Base-by-base conservation (phyloP, 2,888 invertebrate genomes). In the Parelbella ahira region DNA sequence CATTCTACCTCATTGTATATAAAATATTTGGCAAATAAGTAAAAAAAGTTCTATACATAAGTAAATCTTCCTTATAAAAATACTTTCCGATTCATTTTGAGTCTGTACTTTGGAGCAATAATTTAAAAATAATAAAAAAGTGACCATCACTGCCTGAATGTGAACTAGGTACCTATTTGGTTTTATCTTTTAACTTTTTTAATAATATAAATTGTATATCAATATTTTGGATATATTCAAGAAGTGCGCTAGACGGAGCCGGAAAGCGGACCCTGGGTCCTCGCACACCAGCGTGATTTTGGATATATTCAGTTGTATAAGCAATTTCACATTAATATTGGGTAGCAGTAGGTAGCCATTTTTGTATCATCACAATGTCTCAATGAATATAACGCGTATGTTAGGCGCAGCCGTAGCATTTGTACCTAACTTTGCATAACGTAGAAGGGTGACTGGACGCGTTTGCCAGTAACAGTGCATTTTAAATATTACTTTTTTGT, bases 1-100 rank as follows among this genome's bases (percentile, higher is more conserved):
- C 60, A 65, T 76, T 80, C 86, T 87, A 84, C 86, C 86, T 87
- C 86, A 84, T 80, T 87, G 83, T 86, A 84, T 63, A 82, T 84
- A 82, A 60, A 58, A 65, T 67, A 75, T 79, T 84, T 77, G 78
- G 77, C 79, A 78, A 74, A 77, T 80, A 81, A 78, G 73, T 65
- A 65, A 68, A 52, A 54, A 45, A 42, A 42, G 15, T 15, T 3
- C 55, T 56, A 68, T 58, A 63, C 63, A 58, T 70, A 71, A 69
- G 68, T 64, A 66, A 60, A 62, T 56, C 60, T 68, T 68, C 58
- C 55, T 64, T 68, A 66, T 62, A 51, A 58, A 30, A 30, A 2
- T 10, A 30, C 48, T 60, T 32, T 10, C 48, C 59, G 62, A 57
- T 63, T 65, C 46, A 62, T 70, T 70, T 63, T 56, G 58, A 63